Evolutionary conservation across 2,113 vertebrate species (phyloP).

Genomic region (Microtus pennsylvanicus): DNA sequence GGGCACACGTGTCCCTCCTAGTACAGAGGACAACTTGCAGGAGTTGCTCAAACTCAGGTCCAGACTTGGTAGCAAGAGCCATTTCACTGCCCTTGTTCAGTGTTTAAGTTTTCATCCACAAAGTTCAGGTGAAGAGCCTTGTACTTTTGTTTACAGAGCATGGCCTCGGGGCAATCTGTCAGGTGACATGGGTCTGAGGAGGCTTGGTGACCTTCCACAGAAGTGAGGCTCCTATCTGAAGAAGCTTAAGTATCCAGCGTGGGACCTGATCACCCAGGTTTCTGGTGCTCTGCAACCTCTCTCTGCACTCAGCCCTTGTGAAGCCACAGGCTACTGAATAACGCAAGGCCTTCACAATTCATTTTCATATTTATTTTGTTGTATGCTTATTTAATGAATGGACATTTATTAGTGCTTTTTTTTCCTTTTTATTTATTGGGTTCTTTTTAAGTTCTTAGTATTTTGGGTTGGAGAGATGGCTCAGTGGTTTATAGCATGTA

Average conservation of each 20-base stretch:
- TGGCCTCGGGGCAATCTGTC: not conserved
- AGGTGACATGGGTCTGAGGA: not conserved
- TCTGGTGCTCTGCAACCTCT: not conserved
- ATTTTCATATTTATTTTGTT: not conserved
- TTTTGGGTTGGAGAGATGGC: not conserved
- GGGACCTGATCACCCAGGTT: not conserved
- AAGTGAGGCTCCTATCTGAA: not conserved
- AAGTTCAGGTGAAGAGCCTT: not conserved
- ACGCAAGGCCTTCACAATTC: not conserved
- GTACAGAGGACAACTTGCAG: not conserved
- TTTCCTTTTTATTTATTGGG: not conserved
- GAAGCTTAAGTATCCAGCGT: not conserved
- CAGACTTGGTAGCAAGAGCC: not conserved
- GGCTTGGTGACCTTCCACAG: not conserved
- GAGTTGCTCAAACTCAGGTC: no score
- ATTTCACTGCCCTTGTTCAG: not conserved
- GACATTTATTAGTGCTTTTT: not conserved
- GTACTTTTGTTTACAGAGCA: not conserved
- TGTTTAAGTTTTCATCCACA: not conserved
- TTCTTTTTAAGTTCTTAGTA: not conserved
- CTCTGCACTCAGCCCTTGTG: not conserved
- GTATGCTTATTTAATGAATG: not conserved
- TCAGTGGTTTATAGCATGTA: not conserved
- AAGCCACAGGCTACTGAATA: not conserved
- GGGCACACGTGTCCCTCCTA: not conserved